phyloP scores from a whole-genome alignment of 2,888 invertebrate species.

The Drosophila pseudotalamancana region DNA sequence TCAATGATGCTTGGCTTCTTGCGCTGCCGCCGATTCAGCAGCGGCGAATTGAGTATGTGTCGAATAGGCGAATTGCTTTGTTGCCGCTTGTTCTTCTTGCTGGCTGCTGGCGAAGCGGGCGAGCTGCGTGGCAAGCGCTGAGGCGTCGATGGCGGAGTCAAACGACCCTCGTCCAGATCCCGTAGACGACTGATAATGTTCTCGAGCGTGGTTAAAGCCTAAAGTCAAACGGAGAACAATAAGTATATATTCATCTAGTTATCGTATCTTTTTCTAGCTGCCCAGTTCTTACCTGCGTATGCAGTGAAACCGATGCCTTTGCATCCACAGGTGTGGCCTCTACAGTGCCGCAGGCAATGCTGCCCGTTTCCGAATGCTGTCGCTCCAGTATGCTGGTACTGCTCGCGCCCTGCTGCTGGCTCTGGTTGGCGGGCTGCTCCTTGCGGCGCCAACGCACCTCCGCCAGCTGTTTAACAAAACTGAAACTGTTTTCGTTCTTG shows the following conservation, averaged over 20 bases:
- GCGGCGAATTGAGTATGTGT: constrained; percentile 93
- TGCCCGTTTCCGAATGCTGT: constrained; percentile 46
- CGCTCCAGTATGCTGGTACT: constrained; percentile 58
- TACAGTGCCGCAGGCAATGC: constrained; percentile 65
- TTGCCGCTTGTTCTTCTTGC: constrained; percentile 90
- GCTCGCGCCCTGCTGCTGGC: constrained; percentile 37
- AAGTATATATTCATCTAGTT: no score
- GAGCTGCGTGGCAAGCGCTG: constrained; percentile 90
- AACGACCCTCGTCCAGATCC: constrained; percentile 85
- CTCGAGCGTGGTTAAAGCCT: constrained; percentile 86
- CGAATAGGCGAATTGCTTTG: constrained; percentile 92
- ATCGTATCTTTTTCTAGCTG: neutral
- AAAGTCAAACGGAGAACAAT: constrained; percentile 3
- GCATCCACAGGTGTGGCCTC: constrained; percentile 84
- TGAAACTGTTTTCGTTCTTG: constrained; percentile 83
- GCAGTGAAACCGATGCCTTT: constrained; percentile 84
- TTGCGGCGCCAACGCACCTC: constrained; percentile 83
- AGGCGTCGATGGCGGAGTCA: constrained; percentile 85
- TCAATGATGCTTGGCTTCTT: constrained; percentile 90
- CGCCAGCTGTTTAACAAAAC: constrained; percentile 83
- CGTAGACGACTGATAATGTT: constrained; percentile 86
- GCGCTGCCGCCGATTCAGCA: constrained; percentile 90
- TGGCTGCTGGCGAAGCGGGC: constrained; percentile 90
- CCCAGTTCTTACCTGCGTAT: constrained; percentile 81
- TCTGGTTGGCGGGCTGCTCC: constrained; percentile 70